These are phyloP conservation scores for Myrmophylax atrothorax DNA, from an alignment of 2,113 vertebrate genomes.

Conservation along the genomic window DNA sequence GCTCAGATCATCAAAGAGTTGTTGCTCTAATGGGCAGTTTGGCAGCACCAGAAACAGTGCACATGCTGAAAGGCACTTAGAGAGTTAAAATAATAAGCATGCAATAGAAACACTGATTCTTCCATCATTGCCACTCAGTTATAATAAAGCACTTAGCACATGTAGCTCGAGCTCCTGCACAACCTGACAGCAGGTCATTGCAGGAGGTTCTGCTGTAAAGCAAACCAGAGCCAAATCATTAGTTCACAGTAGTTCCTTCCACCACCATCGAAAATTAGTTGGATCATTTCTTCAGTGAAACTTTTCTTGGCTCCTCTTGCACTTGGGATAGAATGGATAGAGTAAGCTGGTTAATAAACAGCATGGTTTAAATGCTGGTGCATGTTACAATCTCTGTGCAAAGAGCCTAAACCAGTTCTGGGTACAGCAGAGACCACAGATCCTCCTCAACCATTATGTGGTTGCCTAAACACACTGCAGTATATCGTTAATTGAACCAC, in stretches of 20 bases:
- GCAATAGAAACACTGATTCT: neutral
- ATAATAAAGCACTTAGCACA: neutral
- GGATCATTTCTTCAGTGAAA: constrained; percentile 6
- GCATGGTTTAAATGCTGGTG: neutral
- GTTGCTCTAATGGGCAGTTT: rapidly evolving
- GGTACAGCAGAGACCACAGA: neutral
- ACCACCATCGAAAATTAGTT: constrained; percentile 3
- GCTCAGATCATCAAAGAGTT: neutral
- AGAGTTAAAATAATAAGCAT: neutral
- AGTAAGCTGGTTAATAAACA: neutral
- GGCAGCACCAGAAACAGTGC: neutral
- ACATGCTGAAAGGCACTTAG: neutral
- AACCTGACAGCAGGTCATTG: neutral
- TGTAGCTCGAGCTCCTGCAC: neutral
- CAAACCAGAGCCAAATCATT: constrained; percentile 22
- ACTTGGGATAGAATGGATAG: neutral
- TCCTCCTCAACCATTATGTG: neutral
- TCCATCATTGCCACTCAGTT: neutral
- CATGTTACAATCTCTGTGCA: neutral
- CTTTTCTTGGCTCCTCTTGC: neutral
- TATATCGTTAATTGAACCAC: neutral
- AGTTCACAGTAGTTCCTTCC: neutral
- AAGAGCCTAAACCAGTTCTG: neutral
- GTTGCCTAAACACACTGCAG: neutral
- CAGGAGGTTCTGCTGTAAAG: neutral